Percentiles rank a stretch among this genome's conserved stretches.
phyloP scores from a whole-genome alignment of 2,113 vertebrate genomes.

The Carettochelys insculpta region DNA sequence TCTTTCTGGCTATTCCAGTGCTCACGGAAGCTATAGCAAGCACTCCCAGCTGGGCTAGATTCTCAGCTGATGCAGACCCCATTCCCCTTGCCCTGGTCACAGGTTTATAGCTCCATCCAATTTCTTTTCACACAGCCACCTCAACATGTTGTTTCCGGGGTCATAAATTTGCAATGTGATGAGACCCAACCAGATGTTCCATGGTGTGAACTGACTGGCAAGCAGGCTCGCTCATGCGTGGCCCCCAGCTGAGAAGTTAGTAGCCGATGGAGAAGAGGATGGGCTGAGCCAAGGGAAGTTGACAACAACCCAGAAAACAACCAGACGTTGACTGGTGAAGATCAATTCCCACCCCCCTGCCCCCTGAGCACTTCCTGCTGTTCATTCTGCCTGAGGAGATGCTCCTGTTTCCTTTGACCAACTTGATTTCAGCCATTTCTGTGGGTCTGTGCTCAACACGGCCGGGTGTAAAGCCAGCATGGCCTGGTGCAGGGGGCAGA shows the following conservation, averaged over 20 bases:
- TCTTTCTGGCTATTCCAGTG: not conserved
- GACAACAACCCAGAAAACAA: constrained; percentile 51
- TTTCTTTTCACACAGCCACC: constrained; percentile 65
- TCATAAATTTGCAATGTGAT: constrained; percentile 82
- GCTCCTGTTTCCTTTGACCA: not conserved
- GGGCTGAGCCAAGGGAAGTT: constrained; percentile 51
- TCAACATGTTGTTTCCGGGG: constrained; percentile 77
- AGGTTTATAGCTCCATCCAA: constrained; percentile 52
- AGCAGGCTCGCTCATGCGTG: constrained; percentile 48
- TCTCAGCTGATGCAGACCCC: not conserved
- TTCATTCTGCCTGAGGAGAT: not conserved
- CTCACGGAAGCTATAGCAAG: not conserved
- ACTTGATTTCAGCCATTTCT: not conserved
- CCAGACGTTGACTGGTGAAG: not conserved
- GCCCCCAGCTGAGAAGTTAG: constrained; percentile 36
- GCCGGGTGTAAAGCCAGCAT: constrained; percentile 56
- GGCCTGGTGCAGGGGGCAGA: not conserved
- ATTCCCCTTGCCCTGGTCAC: constrained; percentile 34
- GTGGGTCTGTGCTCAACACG: constrained; percentile 24
- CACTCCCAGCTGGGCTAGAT: not conserved
- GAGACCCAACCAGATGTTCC: constrained; percentile 81
- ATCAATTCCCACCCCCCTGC: constrained; percentile 43
- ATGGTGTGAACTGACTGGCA: constrained; percentile 71
- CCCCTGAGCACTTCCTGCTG: not conserved
- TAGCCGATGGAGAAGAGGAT: constrained; percentile 61